phyloP scores from a whole-genome alignment of 1,140 invertebrate genomes.

The Euura lappo region DNA sequence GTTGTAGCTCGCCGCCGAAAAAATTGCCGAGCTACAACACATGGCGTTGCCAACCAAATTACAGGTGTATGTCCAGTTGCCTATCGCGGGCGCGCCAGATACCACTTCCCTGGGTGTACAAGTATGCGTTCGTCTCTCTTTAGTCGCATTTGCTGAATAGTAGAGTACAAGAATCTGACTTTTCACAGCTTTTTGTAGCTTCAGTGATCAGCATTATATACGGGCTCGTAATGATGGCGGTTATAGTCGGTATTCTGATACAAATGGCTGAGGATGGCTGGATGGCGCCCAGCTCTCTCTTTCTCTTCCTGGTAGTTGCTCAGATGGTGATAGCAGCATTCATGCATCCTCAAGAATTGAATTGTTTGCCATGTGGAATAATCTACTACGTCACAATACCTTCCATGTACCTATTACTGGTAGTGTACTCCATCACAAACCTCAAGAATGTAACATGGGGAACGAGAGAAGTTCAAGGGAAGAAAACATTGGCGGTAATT shows the following conservation, averaged over 20 bases:
- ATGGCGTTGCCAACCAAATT: no score
- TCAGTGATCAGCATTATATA: constrained; percentile 68
- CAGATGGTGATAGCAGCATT: constrained; percentile 63
- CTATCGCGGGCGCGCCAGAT: no score
- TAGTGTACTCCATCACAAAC: constrained; percentile 71
- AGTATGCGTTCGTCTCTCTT: neutral
- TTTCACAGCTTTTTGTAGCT: constrained; percentile 62
- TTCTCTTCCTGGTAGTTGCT: constrained; percentile 56
- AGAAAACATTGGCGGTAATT: constrained; percentile 47
- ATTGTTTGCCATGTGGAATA: constrained; percentile 63
- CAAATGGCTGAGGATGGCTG: constrained; percentile 62
- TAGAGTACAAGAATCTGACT: neutral
- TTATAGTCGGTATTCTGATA: constrained; percentile 67
- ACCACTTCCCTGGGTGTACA: neutral
- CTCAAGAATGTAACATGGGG: constrained; percentile 73
- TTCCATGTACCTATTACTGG: constrained; percentile 72
- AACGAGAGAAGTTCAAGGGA: constrained; percentile 63
- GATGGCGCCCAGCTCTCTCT: constrained; percentile 62
- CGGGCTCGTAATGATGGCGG: constrained; percentile 73
- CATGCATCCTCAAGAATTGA: constrained; percentile 68
- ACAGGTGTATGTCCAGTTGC: no score
- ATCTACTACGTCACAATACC: constrained; percentile 73
- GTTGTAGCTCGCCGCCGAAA: no score
- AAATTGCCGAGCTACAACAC: no score
- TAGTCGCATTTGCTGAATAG: neutral